Evolutionary conservation across 2,888 invertebrate species (phyloP).

Genomic region (Sminthurinus aureus): DNA sequence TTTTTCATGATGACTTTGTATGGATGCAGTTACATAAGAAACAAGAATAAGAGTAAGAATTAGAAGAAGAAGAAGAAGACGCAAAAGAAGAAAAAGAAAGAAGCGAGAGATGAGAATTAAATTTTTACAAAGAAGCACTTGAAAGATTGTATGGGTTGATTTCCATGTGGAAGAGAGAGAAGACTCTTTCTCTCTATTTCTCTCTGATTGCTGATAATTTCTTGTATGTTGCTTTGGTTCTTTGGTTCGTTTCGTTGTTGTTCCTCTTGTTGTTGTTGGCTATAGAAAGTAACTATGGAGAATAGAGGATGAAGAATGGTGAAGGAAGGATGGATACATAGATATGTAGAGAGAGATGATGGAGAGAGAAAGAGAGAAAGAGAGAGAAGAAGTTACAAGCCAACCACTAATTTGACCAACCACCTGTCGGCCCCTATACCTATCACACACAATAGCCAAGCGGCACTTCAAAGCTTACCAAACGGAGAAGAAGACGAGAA

Average conservation of each 20-base stretch:
- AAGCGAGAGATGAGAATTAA: slow-evolving; percentile 24
- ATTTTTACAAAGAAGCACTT: slow-evolving; percentile 40
- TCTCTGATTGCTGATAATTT: slow-evolving; percentile 47
- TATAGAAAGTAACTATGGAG: neutral
- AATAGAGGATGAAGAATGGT: too few relatives aligned
- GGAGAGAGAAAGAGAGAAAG: neutral
- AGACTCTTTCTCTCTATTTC: neutral
- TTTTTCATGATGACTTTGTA: slow-evolving; percentile 20
- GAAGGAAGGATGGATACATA: too few relatives aligned
- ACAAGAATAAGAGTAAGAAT: neutral
- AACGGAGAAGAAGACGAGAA: slow-evolving; percentile 9
- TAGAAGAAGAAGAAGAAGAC: slow-evolving; percentile 6
- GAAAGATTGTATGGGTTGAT: slow-evolving; percentile 44
- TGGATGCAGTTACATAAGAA: neutral
- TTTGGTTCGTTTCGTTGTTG: neutral
- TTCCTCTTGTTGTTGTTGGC: neutral
- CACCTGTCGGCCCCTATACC: slow-evolving; percentile 57
- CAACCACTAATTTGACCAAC: slow-evolving; percentile 60
- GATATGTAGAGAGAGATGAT: neutral
- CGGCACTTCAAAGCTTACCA: slow-evolving; percentile 47
- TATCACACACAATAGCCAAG: slow-evolving; percentile 55
- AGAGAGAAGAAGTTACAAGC: slow-evolving; percentile 48
- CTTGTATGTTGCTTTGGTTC: slow-evolving; percentile 17
- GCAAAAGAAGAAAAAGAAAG: neutral
- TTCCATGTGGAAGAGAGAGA: slow-evolving; percentile 49